Conservation (phyloP, 2,888 invertebrate genomes). For the Empis livida region DNA sequence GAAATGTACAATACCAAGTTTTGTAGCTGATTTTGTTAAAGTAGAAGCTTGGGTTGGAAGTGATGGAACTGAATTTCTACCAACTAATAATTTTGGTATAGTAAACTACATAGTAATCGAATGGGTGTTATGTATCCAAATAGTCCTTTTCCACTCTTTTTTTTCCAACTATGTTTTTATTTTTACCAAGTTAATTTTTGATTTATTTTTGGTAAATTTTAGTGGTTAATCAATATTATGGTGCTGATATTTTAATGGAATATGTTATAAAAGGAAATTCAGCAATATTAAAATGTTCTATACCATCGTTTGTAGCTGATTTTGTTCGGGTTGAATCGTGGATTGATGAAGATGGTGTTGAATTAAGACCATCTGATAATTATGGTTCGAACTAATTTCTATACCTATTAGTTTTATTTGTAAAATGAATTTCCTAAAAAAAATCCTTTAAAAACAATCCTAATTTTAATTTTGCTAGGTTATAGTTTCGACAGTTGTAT, state of each 20-base stretch:
- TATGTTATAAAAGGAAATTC: conserved; percentile 62
- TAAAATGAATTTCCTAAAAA: not conserved
- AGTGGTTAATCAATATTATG: conserved; percentile 61
- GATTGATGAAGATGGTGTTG: conserved; percentile 51
- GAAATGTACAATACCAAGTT: conserved; percentile 81
- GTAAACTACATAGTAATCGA: not conserved
- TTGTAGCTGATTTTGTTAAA: conserved; percentile 81
- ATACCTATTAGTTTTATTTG: not conserved
- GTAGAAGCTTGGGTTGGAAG: conserved; percentile 70
- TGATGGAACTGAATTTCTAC: conserved; percentile 55
- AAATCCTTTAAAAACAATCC: not conserved
- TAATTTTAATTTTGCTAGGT: not conserved
- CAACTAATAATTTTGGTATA: conserved; percentile 60
- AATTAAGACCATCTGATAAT: conserved; percentile 36
- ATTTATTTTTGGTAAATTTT: conserved; percentile 18
- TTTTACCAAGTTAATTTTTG: not conserved
- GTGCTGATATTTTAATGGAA: conserved; percentile 58
- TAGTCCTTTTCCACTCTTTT: too few species aligned
- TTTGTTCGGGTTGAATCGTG: conserved; percentile 57
- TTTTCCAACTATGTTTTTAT: too few species aligned
- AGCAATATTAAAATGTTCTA: conserved; percentile 58
- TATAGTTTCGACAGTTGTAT: not conserved
- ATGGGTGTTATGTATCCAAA: not conserved
- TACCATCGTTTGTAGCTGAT: conserved; percentile 62
- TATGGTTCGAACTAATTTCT: conserved; percentile 38